Percentiles rank a stretch among this genome's conserved stretches.
These are phyloP conservation scores for Bombus breviceps DNA, from an alignment of 1,140 invertebrate species.

Conservation along the genomic window DNA sequence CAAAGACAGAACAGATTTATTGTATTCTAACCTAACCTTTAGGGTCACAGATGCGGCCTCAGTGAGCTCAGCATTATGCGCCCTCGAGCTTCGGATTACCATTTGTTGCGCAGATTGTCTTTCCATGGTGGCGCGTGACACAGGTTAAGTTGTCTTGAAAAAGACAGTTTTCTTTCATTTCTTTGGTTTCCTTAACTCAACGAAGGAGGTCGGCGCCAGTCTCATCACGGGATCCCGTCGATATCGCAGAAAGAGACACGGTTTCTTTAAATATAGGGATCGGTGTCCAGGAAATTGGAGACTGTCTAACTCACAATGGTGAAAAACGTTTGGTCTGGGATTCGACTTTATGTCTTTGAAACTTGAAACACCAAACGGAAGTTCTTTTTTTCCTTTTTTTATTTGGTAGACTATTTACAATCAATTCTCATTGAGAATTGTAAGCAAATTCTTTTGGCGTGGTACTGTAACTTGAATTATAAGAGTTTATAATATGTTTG, in stretches of 20 bases:
- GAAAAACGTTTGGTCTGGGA: neutral
- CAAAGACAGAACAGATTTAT: neutral
- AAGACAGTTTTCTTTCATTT: neutral
- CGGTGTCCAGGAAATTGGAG: conserved; percentile 42
- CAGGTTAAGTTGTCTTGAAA: neutral
- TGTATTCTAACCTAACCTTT: neutral
- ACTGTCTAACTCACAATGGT: neutral
- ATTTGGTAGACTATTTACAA: too few species aligned
- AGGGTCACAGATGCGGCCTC: neutral
- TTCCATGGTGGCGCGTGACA: conserved; percentile 36
- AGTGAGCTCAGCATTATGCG: conserved; percentile 21
- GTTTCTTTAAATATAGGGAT: neutral
- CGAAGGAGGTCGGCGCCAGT: conserved; percentile 63
- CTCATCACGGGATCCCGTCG: neutral
- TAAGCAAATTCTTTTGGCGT: too few species aligned
- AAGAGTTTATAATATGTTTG: too few species aligned
- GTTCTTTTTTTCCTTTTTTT: too few species aligned
- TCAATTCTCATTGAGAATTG: too few species aligned
- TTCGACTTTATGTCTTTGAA: conserved; percentile 34
- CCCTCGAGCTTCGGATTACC: conserved; percentile 45
- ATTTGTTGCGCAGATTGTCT: conserved; percentile 57
- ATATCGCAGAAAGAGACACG: conserved; percentile 17
- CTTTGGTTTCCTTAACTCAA: neutral
- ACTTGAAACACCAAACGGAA: conserved; percentile 54
- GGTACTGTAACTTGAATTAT: too few species aligned